Conservation (phyloP, 2,888 invertebrate genomes). For the Trilocha varians region DNA sequence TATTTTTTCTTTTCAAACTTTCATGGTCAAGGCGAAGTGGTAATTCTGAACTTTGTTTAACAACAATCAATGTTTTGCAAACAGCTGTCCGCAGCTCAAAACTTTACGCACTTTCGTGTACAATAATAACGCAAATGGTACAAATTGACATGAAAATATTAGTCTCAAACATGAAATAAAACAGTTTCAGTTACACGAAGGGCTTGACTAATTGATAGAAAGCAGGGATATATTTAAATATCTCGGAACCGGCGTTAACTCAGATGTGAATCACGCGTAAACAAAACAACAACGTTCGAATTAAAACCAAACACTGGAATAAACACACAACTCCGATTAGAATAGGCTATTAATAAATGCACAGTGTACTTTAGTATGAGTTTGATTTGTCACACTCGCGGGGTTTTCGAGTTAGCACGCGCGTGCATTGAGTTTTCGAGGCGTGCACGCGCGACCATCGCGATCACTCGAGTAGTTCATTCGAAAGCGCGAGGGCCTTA, state of each 20-base stretch:
- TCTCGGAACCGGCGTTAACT: conserved; percentile 37
- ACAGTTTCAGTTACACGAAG: conserved; percentile 4
- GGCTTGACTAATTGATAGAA: conserved; percentile 17
- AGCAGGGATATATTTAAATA: conserved; percentile 26
- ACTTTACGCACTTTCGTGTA: background rate
- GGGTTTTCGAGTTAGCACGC: conserved; percentile 24
- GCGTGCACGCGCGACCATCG: conserved; percentile 63
- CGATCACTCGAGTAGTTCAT: conserved; percentile 43
- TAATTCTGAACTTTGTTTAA: too few relatives aligned
- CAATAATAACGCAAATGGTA: background rate
- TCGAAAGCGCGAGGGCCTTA: conserved; percentile 60
- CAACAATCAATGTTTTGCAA: too few relatives aligned
- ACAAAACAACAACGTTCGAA: conserved; percentile 49
- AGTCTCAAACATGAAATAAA: background rate
- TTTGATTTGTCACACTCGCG: conserved; percentile 47
- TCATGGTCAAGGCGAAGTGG: too few relatives aligned
- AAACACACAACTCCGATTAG: conserved; percentile 46
- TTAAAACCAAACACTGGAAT: conserved; percentile 45
- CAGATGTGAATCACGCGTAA: conserved; percentile 55
- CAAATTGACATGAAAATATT: background rate
- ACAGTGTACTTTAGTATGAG: conserved; percentile 55
- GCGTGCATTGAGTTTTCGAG: conserved; percentile 38
- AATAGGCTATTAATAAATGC: conserved; percentile 49
- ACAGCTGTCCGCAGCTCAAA: too few relatives aligned
- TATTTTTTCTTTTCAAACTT: too few relatives aligned